Conservation (phyloP, 2,888 invertebrate species). For the Leptothorax acervorum region DNA sequence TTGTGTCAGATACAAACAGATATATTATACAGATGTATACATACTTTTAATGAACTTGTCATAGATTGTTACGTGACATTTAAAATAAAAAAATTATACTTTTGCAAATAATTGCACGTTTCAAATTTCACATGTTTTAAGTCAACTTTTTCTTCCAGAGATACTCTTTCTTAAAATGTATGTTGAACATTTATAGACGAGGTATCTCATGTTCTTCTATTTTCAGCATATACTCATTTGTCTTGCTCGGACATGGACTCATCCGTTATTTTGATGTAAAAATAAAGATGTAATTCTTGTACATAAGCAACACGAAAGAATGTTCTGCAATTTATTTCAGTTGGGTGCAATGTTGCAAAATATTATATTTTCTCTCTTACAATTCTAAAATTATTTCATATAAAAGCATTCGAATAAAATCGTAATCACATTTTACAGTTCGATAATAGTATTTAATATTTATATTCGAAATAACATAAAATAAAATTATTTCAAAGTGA, state of each 20-base stretch:
- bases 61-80: background rate
- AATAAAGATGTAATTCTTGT: slow-evolving; percentile 35
- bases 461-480: background rate
- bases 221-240: slow-evolving; percentile 32
- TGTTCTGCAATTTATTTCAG: slow-evolving; percentile 36
- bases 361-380: slow-evolving; percentile 10
- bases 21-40: background rate
- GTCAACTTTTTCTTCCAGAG: background rate
- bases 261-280: slow-evolving; percentile 39
- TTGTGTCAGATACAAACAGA: background rate
- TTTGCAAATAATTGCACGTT: background rate
- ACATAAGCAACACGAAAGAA: slow-evolving; percentile 31
- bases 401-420: background rate
- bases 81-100: background rate
- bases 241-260: slow-evolving; percentile 36
- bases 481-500: slow-evolving; percentile 3
- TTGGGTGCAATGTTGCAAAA: background rate
- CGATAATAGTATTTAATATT: background rate
- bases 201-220: slow-evolving; percentile 1
- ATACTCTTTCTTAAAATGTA: background rate
- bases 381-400: slow-evolving; percentile 13
- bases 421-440: background rate
- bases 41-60: background rate
- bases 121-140: background rate
- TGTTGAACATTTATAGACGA: slow-evolving; percentile 26